phyloP scores from a whole-genome alignment of 2,888 invertebrate genomes.

The Meloe dianella region DNA sequence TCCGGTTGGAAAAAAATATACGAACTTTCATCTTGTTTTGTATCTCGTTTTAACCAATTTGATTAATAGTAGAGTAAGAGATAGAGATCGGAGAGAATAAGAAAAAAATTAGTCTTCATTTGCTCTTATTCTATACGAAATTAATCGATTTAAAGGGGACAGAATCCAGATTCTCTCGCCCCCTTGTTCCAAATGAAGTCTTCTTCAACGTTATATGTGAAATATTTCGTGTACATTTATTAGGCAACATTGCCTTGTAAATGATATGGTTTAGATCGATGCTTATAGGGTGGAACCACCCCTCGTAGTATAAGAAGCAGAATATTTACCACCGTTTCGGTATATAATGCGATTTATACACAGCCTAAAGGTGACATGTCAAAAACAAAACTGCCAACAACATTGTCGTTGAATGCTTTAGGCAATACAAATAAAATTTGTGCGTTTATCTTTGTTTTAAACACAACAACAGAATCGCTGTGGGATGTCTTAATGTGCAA shows the following conservation, averaged over 20 bases:
- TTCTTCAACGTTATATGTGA: neutral
- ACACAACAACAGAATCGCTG: neutral
- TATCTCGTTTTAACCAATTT: neutral
- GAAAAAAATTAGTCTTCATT: neutral
- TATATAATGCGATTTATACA: neutral
- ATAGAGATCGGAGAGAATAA: too few species aligned
- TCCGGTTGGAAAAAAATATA: neutral
- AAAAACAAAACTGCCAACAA: slow-evolving; percentile 7
- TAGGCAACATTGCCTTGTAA: neutral
- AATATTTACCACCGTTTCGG: neutral
- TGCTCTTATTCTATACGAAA: neutral
- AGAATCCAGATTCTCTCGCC: neutral
- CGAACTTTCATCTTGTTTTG: neutral
- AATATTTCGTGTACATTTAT: neutral
- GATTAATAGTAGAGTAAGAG: neutral
- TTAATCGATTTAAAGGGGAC: neutral
- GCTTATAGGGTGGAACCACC: neutral
- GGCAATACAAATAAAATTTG: neutral
- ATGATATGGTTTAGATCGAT: neutral
- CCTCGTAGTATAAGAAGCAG: neutral
- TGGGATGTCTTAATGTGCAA: neutral
- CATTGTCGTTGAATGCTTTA: neutral
- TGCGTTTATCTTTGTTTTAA: neutral
- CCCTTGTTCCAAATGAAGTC: neutral
- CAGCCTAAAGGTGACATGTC: neutral